Evolutionary conservation across 2,888 invertebrate species (phyloP), one percentile per base, ranked within the genome.

Genomic region (Crepidodera aurea): DNA sequence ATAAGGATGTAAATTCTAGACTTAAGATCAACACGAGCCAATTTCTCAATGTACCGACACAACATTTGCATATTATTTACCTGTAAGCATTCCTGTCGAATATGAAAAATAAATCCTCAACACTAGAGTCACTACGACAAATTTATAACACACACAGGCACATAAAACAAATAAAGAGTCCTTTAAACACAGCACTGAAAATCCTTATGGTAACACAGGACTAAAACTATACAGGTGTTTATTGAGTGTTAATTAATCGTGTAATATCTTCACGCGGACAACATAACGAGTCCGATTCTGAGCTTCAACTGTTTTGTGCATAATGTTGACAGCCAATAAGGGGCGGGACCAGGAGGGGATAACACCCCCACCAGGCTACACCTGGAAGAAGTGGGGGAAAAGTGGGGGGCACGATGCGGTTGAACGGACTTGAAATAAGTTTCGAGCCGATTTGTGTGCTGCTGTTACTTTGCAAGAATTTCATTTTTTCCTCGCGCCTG

Each of bases 241-340:
- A 66, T n/a, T 62, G 51, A 65, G 64, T 65, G 64, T 64, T 61
- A 56, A 60, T 60, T 71, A 73, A 71, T 77, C 79, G 78, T 78
- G 78, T 74, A 74, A 75, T 73, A 73, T 75, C 77, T 75, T 76
- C 74, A 75, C 78, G 77, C 78, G 78, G 77, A 78, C 81, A 80
- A 80, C 81, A 79, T 81, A 75, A 79, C 79, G 78, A 78, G 77
- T 77, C 79, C 79, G 75, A 74, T 77, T 79, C 78, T 76, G 77
- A 76, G 76, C 81, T 80, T 80, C 78, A 77, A 81, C 81, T 81
- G 81, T 79, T 79, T 79, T 78, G 77, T 79, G 78, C 79, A 77
- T 80, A 79, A 78, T 78, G 78, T 79, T 79, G 79, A 79, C 78
- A 79, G 79, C 79, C 80, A 80, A 79, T 79, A 79, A 79, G 80